Evolutionary conservation across 2,888 invertebrate species (phyloP), one percentile per base, ranked within the genome.

Genomic region (Blastobasis adustella): DNA sequence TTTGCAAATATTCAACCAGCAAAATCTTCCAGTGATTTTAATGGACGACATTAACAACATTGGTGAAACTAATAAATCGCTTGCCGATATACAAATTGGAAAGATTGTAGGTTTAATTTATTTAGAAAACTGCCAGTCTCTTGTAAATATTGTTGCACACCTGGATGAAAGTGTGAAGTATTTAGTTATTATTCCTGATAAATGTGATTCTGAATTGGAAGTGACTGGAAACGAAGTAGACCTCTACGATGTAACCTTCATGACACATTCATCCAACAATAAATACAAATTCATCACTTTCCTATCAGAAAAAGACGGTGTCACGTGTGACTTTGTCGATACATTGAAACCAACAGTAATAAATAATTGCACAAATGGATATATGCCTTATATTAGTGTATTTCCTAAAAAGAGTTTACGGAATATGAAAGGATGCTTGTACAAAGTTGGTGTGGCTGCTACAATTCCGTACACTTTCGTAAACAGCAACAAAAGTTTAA

Each of bases 401-500:
- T 81, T 79, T 60, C 76, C 77, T 0, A 47, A 55, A 1, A 78
- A 76, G 63, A 62, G 59, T 41, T 64, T 62, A 0, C 57, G 37
- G 0, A 67, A 83, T 61, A 62, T 76, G n/a, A 76, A 76, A 51
- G 65, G 65, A 53, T 84, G 85, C 55, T 67, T 74, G 1, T 58
- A 82, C 3, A 76, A 63, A 56, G 65, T 79, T 1, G 82, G 82
- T 0, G 67, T 84, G 57, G 69, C 70, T 9, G 52, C 65, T 4
- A 39, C 73, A 4, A 75, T 61, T 54, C 86, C 86, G 1, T 82
- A 77, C 54, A 56, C 74, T 8, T 59, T 50, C 1, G 67, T 79
- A 45, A 52, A 66, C 10, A 64, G 76, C 45, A 60, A 59, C 47
- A 55, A 63, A 4, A 51, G 49, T 1, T 57, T 75, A 0, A 63